Evolutionary conservation across 2,888 invertebrate species (phyloP).

Genomic region (Drosophila colorata): DNA sequence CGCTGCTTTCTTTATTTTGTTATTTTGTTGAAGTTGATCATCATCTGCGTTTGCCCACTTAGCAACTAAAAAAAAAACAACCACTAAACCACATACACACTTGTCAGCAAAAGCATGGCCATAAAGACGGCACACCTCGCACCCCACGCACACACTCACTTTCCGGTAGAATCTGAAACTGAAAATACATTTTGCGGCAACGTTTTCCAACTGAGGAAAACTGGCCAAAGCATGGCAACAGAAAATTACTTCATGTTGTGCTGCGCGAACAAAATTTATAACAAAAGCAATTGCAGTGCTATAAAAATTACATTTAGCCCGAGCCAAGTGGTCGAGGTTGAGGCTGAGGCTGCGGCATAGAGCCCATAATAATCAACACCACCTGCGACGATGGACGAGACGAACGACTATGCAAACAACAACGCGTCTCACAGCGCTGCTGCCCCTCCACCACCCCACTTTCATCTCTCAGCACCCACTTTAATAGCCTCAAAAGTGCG

Average conservation of each 20-base stretch:
- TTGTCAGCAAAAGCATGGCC: constrained; percentile 36
- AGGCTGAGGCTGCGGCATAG: constrained; percentile 23
- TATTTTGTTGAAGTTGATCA: constrained; percentile 47
- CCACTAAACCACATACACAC: constrained; percentile 41
- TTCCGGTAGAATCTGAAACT: constrained; percentile 15
- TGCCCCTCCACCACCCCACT: background rate
- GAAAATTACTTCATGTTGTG: constrained; percentile 53
- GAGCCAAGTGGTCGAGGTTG: constrained; percentile 16
- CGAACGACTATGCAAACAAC: constrained; percentile 17
- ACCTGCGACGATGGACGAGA: constrained; percentile 53
- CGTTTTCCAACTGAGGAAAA: constrained; percentile 1
- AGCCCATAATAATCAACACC: constrained; percentile 70
- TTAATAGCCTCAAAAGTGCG: constrained; percentile 50
- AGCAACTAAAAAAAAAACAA: constrained; percentile 38
- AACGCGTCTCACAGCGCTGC: constrained; percentile 13
- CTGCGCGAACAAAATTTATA: constrained; percentile 59
- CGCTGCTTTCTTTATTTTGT: constrained; percentile 49
- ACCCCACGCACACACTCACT: constrained; percentile 2
- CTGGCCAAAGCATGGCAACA: background rate
- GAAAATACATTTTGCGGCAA: constrained; percentile 15
- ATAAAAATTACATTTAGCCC: constrained; percentile 73
- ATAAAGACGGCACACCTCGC: constrained; percentile 31
- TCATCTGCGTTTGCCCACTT: constrained; percentile 45
- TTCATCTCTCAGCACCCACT: constrained; percentile 22
- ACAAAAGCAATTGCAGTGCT: constrained; percentile 75